Evolutionary conservation across 2,888 invertebrate genomes (phyloP).

Genomic region (Agrochola lota): DNA sequence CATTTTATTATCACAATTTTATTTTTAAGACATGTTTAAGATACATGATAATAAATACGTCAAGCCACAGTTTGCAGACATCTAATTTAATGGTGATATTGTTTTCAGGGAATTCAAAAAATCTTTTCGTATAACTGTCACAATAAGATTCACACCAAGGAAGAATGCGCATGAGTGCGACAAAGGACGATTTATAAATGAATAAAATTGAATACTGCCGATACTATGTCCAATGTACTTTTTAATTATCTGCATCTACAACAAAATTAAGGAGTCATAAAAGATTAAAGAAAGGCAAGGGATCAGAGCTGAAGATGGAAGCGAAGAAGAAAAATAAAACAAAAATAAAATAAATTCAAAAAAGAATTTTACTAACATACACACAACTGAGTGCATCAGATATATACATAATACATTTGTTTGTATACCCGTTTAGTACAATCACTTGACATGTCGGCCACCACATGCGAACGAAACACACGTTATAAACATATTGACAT

Average conservation of each 20-base stretch:
- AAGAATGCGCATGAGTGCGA: neutral
- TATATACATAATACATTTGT: constrained; percentile 80
- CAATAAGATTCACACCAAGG: neutral
- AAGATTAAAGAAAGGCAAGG: neutral
- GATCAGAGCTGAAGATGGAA: neutral
- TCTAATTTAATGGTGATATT: neutral
- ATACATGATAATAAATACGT: neutral
- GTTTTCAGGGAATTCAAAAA: neutral
- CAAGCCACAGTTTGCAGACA: neutral
- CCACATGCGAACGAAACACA: constrained; percentile 50
- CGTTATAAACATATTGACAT: constrained; percentile 39
- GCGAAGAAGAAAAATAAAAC: constrained; percentile 74
- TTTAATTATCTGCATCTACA: neutral
- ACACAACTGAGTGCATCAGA: constrained; percentile 69
- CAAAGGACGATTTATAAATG: neutral
- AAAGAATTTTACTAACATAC: constrained; percentile 81
- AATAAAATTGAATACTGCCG: neutral
- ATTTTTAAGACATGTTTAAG: constrained; percentile 19
- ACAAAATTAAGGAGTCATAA: neutral
- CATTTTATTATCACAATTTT: constrained; percentile 57
- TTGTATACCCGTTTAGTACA: constrained; percentile 72
- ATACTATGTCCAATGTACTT: neutral
- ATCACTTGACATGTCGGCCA: constrained; percentile 64
- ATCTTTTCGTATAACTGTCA: neutral
- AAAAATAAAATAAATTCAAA: constrained; percentile 73